Evolutionary conservation across 2,888 invertebrate genomes (phyloP).

Genomic region (Ceramica pisi): DNA sequence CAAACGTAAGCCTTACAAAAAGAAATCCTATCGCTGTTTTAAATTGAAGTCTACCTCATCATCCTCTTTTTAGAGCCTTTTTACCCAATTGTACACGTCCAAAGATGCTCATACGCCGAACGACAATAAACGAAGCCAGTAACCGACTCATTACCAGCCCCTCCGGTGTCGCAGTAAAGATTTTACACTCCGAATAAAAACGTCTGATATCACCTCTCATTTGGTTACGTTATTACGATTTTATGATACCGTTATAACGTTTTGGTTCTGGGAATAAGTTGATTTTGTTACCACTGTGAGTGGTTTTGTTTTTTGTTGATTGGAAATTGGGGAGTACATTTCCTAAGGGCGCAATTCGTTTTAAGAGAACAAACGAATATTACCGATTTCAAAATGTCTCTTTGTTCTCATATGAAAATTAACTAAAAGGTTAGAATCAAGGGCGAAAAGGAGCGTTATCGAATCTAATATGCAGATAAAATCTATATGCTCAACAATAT

Average conservation of each 20-base stretch:
- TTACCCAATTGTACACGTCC: slow-evolving; percentile 28
- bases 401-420: neutral
- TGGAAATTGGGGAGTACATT: neutral
- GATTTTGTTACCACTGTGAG: slow-evolving; percentile 9
- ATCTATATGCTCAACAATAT: neutral
- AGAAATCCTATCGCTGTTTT: neutral
- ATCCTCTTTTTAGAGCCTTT: neutral
- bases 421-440: neutral
- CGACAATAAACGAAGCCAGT: slow-evolving; percentile 44
- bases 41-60: slow-evolving; percentile 25
- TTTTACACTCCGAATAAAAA: slow-evolving; percentile 60
- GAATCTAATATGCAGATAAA: neutral
- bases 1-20: slow-evolving; percentile 1
- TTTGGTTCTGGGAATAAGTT: slow-evolving; percentile 25
- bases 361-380: neutral
- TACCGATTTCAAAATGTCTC: neutral
- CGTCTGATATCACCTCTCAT: slow-evolving; percentile 54
- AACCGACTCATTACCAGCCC: slow-evolving; percentile 50
- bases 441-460: neutral
- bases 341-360: slow-evolving; percentile 1
- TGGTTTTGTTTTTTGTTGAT: slow-evolving; percentile 27
- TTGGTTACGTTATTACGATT: slow-evolving; percentile 46
- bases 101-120: slow-evolving; percentile 35
- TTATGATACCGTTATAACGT: slow-evolving; percentile 29
- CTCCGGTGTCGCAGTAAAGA: slow-evolving; percentile 47